A percentile compares a stretch with the other conserved stretches of the same genome.
Conservation (phyloP, 2,113 vertebrate genomes). For the Pollachius pollachius region DNA sequence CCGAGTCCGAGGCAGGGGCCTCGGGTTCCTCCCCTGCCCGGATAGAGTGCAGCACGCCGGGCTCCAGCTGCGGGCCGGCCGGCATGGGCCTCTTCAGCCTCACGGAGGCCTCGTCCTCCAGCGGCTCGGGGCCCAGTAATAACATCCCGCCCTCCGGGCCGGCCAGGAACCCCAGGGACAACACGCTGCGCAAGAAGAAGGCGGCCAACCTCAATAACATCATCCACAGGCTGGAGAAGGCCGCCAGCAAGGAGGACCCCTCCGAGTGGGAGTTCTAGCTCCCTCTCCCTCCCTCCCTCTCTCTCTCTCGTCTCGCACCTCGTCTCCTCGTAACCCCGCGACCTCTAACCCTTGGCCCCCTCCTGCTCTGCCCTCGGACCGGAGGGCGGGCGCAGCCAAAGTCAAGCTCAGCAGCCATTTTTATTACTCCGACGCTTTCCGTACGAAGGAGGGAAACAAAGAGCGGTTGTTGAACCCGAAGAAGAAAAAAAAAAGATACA, state of each 20-base stretch:
- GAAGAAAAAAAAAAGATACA: constrained; percentile 72
- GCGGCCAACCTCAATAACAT: constrained; percentile 98
- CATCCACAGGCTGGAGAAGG: constrained; percentile 96
- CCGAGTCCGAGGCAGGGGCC: constrained; percentile 77
- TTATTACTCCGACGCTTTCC: constrained; percentile 68
- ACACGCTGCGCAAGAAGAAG: constrained; percentile 94
- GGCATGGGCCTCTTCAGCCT: constrained; percentile 88
- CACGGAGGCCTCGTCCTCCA: constrained; percentile 78
- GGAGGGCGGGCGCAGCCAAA: constrained; percentile 74
- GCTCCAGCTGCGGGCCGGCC: constrained; percentile 78
- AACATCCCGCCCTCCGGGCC: constrained; percentile 73
- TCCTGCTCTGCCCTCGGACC: constrained; percentile 67
- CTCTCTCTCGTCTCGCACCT: constrained; percentile 46
- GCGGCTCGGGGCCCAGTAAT: constrained; percentile 71
- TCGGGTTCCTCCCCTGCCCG: constrained; percentile 79
- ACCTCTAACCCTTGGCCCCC: constrained; percentile 68
- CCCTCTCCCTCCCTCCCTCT: constrained; percentile 34
- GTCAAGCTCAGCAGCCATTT: constrained; percentile 78
- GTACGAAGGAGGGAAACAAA: constrained; percentile 63
- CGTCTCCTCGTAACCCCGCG: constrained; percentile 63
- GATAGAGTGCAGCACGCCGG: constrained; percentile 81
- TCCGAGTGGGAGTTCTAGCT: constrained; percentile 95
- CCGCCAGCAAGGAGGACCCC: constrained; percentile 92
- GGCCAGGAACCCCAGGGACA: constrained; percentile 89
- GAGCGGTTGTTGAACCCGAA: constrained; percentile 68